Base-by-base conservation (phyloP, 2,888 invertebrate genomes). In the Xylocampa areola region DNA sequence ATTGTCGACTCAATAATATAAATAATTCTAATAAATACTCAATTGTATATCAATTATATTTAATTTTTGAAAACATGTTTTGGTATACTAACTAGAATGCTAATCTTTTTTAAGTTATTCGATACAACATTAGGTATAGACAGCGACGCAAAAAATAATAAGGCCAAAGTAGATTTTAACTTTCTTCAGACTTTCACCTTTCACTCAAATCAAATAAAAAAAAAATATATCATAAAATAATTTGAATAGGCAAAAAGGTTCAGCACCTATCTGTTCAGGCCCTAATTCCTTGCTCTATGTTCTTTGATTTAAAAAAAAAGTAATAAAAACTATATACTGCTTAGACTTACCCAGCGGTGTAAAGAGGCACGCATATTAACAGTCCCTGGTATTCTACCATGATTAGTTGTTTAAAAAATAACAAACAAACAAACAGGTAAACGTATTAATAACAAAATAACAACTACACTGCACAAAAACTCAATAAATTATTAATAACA, bases 301-400 rank as follows among this genome's bases (percentile, higher is more conserved):
- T 3, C 4, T 2, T 6, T n/a, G 3, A 16, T 0, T 11, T 21
- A 23, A 21, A 48, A 48, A 47, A 63, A 21, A 13, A 6, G 27
- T n/a, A 39, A 25, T 36, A 30, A 43, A 23, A 6, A 2, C 10
- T 19, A 21, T n/a, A n/a, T n/a, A n/a, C n/a, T n/a, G n/a, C n/a
- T 40, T 16, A 39, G 41, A 68, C 91, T 91, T 85, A 91, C 91
- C 73, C 84, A 65, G 72, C 30, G 0, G 67, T 67, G 55, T 91
- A 90, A 8, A 90, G 54, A 68, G 83, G 85, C 71, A 88, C 78
- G 68, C 84, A 83, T 66, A 89, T 77, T 48, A 85, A 57, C 29
- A 89, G 67, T 76, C 88, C 87, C 61, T 64, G 47, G 25, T 80
- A 59, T 44, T 85, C 77, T 68, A 85, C 57, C 87, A 87, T 87